Base-by-base conservation (phyloP, 1,140 invertebrate genomes). In the Tetramorium simillimum region DNA sequence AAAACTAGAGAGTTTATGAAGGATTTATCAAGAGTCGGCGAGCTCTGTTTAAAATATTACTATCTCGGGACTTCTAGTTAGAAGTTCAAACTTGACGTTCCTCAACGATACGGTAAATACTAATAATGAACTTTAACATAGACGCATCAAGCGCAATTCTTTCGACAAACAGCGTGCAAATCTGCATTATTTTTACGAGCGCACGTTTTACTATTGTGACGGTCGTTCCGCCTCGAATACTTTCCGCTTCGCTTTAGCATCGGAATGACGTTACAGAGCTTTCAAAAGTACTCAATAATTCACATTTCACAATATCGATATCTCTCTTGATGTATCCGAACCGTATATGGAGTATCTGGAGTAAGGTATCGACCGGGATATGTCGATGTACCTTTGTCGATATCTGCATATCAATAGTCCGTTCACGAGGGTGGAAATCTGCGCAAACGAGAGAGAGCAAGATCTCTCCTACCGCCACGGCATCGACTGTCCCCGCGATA, bases 301-400 rank as follows among this genome's bases (percentile, higher is more conserved):
- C 69, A 84, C 69, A 84, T 75, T 84, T 73, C 69, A 84, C 69
- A 75, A 84, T 84, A 73, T 75, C 67, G 78, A 82, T 82, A 73
- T 58, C 18, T 46, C 40, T 21, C 53, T 84, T 62, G 69, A 62
- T 84, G 28, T 75, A 75, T 84, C 73, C n/a, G 12, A 24, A 28
- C 18, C 53, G 53, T 62, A 60, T 82, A 73, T 58, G 67, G 67
- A 72, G 60, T 84, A 73, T 73, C 80, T 60, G 18, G 53, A 73
- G 46, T 18, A 33, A 46, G 28, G 10, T 40, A 73, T 60, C 40
- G 69, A 46, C 24, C 80, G 24, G 24, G 33, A 82, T 82, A 82
- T 73, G 37, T 46, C 51, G 67, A 73, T 84, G 62, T 49, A 69
- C 40, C 69, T 75, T 73, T 84, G 49, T 75, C 78, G 37, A 75